Conservation (phyloP, 2,888 invertebrate species). For the Drosophila hamatofila region DNA sequence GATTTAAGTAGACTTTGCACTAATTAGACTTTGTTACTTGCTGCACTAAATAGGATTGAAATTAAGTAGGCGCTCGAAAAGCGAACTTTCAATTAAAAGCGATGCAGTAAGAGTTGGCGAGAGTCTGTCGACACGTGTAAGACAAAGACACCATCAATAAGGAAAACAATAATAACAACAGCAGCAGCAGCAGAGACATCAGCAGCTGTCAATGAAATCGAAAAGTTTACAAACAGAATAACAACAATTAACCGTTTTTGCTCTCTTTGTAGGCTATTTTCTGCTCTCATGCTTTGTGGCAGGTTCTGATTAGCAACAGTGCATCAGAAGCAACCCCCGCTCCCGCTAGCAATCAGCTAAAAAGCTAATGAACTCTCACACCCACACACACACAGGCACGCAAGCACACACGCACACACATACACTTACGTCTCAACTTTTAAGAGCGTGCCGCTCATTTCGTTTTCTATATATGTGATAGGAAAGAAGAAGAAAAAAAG, state of each 20-base stretch:
- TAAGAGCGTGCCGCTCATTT: constrained; percentile 46
- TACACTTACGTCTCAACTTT: constrained; percentile 11
- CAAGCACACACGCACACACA: neutral
- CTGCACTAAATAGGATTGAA: constrained; percentile 14
- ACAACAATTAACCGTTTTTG: constrained; percentile 22
- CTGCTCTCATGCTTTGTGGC: constrained; percentile 52
- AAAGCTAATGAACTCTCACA: constrained; percentile 68
- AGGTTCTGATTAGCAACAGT: constrained; percentile 73
- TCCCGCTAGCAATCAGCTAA: constrained; percentile 22
- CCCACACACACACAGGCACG: constrained; percentile 15
- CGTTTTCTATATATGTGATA: constrained; percentile 43
- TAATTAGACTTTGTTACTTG: constrained; percentile 26
- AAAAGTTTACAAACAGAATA: constrained; percentile 35
- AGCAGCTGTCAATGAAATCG: constrained; percentile 40
- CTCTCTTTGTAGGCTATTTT: constrained; percentile 48
- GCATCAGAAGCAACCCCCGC: constrained; percentile 2
- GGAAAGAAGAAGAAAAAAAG: constrained; percentile 4
- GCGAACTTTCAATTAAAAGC: constrained; percentile 4
- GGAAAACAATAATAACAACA: neutral
- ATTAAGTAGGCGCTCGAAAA: constrained; percentile 10
- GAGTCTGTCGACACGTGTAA: constrained; percentile 20
- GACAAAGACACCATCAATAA: constrained; percentile 11
- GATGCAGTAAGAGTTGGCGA: neutral
- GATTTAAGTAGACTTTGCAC: constrained; percentile 1
- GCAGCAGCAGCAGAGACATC: constrained; percentile 2